Conservation (phyloP, 1,140 invertebrate species). For the Meloidogyne chitwoodi region DNA sequence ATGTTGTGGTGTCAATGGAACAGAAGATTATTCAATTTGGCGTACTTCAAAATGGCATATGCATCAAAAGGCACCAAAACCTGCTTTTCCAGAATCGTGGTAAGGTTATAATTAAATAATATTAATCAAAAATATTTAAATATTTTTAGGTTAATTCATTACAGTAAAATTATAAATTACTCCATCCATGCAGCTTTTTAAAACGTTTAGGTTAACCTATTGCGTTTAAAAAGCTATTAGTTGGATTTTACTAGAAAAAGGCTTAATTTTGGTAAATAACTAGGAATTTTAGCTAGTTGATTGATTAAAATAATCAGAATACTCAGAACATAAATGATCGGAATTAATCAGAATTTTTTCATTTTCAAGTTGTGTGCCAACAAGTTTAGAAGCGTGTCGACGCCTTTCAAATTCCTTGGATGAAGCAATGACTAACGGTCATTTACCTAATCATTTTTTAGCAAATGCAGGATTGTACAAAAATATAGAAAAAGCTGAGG, state of each 20-base stretch:
- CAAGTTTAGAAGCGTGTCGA: background rate
- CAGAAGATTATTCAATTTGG: conserved; percentile 52
- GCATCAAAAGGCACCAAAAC: conserved; percentile 49
- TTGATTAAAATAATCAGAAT: too few relatives aligned
- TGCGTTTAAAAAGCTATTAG: too few relatives aligned
- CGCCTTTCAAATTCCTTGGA: background rate
- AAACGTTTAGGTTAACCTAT: background rate
- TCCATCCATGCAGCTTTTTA: background rate
- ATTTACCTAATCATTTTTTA: background rate
- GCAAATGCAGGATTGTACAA: background rate
- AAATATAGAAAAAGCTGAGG: background rate
- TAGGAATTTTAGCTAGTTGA: too few relatives aligned
- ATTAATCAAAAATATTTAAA: too few relatives aligned
- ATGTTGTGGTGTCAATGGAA: conserved; percentile 59
- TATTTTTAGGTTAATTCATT: too few relatives aligned
- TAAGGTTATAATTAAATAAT: too few relatives aligned
- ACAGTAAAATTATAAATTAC: too few relatives aligned
- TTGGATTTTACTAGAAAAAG: too few relatives aligned
- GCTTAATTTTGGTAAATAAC: too few relatives aligned
- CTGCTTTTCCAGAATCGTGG: conserved; percentile 47
- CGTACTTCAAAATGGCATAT: conserved; percentile 59
- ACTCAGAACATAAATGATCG: too few relatives aligned
- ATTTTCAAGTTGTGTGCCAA: conserved; percentile 15
- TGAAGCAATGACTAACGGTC: conserved; percentile 13
- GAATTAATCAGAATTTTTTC: background rate